Conservation (phyloP, 2,797 vertebrate species). For the Sorex maritimensis region DNA sequence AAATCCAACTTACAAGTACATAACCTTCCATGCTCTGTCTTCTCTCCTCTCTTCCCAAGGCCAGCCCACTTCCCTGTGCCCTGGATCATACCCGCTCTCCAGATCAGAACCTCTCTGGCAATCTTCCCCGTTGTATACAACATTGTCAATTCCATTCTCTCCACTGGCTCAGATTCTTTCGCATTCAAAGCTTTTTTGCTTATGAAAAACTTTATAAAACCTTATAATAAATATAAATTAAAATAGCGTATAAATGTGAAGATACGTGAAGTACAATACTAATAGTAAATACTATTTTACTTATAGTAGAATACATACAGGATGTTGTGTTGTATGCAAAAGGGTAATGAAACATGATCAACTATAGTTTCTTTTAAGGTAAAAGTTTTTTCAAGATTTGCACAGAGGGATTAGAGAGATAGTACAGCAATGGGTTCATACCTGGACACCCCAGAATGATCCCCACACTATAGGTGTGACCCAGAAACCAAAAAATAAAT, state of each 20-base stretch:
- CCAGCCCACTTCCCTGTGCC: not conserved
- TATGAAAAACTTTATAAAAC: not conserved
- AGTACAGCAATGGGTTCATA: not conserved
- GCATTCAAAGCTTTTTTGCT: not conserved
- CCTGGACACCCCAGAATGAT: conserved; percentile 14
- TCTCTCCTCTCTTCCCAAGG: not conserved
- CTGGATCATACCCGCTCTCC: not conserved
- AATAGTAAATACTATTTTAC: not conserved
- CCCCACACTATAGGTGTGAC: not conserved
- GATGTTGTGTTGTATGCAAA: not conserved
- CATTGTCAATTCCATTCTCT: not conserved
- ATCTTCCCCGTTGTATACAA: not conserved
- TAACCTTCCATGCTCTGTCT: not conserved
- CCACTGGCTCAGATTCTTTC: not conserved
- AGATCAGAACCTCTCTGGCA: not conserved
- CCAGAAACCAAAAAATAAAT: not conserved
- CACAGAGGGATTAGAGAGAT: not conserved
- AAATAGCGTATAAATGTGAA: not conserved
- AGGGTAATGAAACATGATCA: not conserved
- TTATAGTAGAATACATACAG: not conserved
- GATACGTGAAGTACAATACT: not conserved
- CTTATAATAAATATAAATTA: not conserved
- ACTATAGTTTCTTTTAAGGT: not conserved
- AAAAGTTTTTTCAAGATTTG: not conserved
- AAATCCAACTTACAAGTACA: not conserved